A percentile compares a stretch with the other conserved stretches of the same genome.
These are phyloP conservation scores for Sakesphorus luctuosus DNA, from an alignment of 2,113 vertebrate genomes.

Conservation along the genomic window DNA sequence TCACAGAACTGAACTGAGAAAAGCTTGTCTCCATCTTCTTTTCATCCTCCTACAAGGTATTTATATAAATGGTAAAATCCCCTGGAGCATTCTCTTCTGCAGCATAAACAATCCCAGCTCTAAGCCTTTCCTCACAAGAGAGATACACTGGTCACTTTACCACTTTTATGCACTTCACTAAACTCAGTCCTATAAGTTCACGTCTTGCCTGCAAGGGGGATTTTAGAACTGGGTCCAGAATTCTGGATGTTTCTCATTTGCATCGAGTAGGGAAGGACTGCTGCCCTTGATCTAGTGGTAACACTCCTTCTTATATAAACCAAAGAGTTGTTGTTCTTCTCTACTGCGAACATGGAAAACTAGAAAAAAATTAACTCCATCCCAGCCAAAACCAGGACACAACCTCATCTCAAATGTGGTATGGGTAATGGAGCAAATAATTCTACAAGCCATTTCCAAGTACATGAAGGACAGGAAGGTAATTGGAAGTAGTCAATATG, in stretches of 20 bases:
- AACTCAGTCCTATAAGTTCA: rapidly evolving
- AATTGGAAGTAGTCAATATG: not conserved
- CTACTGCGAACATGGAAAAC: not conserved
- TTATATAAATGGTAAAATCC: not conserved
- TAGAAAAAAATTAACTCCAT: not conserved
- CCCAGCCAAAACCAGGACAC: not conserved
- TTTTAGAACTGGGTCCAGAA: not conserved
- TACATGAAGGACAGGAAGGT: not conserved
- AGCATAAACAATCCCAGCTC: not conserved
- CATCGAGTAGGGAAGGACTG: not conserved
- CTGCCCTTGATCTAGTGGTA: not conserved
- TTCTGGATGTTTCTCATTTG: not conserved
- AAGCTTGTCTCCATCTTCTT: not conserved
- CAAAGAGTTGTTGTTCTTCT: not conserved
- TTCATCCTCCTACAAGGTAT: not conserved
- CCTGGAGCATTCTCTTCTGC: not conserved
- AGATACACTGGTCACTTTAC: not conserved
- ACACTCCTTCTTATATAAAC: not conserved
- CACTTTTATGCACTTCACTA: rapidly evolving
- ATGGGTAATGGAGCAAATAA: not conserved
- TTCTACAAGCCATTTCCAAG: not conserved
- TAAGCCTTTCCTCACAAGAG: not conserved
- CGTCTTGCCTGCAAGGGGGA: not conserved
- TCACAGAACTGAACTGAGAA: not conserved
- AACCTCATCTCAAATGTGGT: not conserved